A percentile compares a stretch with the other conserved stretches of the same genome.
Conservation (phyloP, 2,113 vertebrate species). For the Geococcyx californianus region DNA sequence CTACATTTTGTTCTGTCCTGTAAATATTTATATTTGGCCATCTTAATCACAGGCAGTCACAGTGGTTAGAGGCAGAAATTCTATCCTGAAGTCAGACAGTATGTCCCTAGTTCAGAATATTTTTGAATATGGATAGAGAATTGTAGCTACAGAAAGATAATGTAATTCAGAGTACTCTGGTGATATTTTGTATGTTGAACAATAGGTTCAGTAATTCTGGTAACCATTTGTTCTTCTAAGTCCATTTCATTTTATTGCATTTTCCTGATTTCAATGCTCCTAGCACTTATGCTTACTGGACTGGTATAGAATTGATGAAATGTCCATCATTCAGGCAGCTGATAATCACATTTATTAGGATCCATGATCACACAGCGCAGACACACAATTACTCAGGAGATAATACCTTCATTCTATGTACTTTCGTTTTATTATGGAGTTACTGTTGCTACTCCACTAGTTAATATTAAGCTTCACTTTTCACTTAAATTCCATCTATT, state of each 20-base stretch:
- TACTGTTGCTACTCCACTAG: not conserved
- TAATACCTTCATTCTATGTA: not conserved
- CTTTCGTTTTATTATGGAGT: not conserved
- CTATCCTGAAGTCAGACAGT: not conserved
- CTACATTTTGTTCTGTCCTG: not conserved
- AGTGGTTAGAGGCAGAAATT: not conserved
- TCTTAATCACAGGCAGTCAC: not conserved
- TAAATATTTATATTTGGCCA: not conserved
- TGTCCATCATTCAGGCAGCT: not conserved
- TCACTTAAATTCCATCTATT: not conserved
- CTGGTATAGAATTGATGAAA: not conserved
- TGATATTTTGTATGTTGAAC: not conserved
- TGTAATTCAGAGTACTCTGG: not conserved
- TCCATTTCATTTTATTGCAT: conserved; percentile 6
- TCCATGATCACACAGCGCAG: not conserved
- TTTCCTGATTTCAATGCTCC: not conserved
- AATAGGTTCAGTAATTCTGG: not conserved
- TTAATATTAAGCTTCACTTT: not conserved
- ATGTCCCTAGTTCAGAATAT: not conserved
- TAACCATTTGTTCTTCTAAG: not conserved
- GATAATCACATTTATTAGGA: conserved; percentile 10
- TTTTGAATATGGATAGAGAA: not conserved
- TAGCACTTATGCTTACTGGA: not conserved
- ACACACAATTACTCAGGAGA: not conserved
- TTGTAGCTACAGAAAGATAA: not conserved